A percentile compares a stretch with the other conserved stretches of the same genome.
Evolutionary conservation across 2,888 invertebrate species (phyloP).

Genomic region (Cabera pusaria): DNA sequence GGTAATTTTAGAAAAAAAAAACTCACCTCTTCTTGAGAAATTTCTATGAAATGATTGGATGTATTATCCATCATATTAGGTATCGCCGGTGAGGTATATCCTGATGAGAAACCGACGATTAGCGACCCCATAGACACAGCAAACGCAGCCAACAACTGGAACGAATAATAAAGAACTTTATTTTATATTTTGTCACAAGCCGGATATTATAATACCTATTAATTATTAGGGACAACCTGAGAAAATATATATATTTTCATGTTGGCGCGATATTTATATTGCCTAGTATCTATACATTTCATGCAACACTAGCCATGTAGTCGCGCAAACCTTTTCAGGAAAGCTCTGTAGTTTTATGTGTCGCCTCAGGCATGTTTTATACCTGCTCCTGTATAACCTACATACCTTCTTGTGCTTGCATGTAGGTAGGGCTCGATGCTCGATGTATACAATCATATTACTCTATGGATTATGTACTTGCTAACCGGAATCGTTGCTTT

Average conservation of each 20-base stretch:
- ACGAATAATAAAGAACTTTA: constrained; percentile 32
- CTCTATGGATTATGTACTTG: constrained; percentile 13
- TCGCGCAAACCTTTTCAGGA: constrained; percentile 45
- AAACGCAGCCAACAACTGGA: constrained; percentile 91
- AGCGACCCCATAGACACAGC: constrained; percentile 94
- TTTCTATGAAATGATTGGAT: constrained; percentile 60
- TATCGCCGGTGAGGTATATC: constrained; percentile 93
- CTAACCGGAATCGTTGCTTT: too few species aligned
- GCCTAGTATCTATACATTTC: too few species aligned
- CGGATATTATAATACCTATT: too few species aligned
- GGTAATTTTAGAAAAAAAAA: too few species aligned
- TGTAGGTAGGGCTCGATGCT: constrained; percentile 13
- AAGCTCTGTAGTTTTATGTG: constrained; percentile 53
- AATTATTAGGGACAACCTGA: constrained; percentile 33
- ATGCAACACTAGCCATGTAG: constrained; percentile 38
- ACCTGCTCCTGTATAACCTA: constrained; percentile 34
- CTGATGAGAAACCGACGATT: constrained; percentile 93
- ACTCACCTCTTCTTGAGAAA: constrained; percentile 86
- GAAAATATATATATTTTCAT: too few species aligned
- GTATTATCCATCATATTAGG: constrained; percentile 85
- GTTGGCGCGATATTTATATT: too few species aligned
- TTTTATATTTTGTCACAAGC: too few species aligned
- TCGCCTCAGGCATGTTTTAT: constrained; percentile 55
- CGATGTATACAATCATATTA: constrained; percentile 5
- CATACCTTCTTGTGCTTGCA: constrained; percentile 17